phyloP scores from a whole-genome alignment of 2,797 vertebrate species.

The Trichosurus vulpecula region DNA sequence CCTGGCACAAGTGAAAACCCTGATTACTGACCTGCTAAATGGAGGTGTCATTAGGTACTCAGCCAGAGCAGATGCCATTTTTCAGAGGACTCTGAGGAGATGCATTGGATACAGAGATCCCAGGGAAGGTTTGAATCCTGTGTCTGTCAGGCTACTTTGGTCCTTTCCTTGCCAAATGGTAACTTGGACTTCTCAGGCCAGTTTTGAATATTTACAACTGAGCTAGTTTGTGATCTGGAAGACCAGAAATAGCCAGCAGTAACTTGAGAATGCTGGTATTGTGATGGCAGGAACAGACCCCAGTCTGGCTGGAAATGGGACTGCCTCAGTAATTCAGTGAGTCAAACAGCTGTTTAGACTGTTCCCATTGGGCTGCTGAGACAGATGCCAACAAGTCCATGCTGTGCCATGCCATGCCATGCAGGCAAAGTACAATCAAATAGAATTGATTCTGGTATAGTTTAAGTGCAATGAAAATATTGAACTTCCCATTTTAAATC shows the following conservation, averaged over 20 bases:
- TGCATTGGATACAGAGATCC: not conserved
- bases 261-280: not conserved
- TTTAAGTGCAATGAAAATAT: constrained; percentile 55
- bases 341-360: constrained; percentile 41
- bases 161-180: not conserved
- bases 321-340: constrained; percentile 39
- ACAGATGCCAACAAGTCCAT: not conserved
- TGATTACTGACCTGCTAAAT: not conserved
- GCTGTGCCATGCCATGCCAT: constrained; percentile 25
- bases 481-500: constrained; percentile 62
- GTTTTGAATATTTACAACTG: constrained; percentile 8
- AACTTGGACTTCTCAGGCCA: not conserved
- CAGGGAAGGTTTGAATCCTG: not conserved
- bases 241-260: not conserved
- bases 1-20: not conserved
- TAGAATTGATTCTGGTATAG: constrained; percentile 55
- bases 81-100: not conserved
- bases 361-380: constrained; percentile 33
- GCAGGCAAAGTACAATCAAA: constrained; percentile 48
- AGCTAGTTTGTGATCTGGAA: not conserved
- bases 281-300: not conserved
- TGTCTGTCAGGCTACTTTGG: not conserved
- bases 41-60: not conserved
- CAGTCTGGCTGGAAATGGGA: not conserved
- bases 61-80: not conserved